Base-by-base conservation (phyloP, 2,797 vertebrate species). In the Cuculus canorus region DNA sequence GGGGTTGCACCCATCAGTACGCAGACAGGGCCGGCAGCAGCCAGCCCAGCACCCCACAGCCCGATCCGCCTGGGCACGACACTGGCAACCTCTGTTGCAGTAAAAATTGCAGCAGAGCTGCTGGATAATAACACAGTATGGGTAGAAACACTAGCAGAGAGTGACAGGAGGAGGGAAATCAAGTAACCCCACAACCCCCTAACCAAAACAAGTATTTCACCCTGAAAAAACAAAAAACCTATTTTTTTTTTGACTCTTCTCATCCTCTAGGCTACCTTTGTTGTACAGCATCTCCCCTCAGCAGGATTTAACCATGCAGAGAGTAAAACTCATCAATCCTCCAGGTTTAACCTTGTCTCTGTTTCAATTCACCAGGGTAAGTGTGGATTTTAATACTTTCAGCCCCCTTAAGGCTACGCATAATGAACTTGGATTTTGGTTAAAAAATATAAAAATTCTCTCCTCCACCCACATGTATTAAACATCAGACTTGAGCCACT, bases 271-370 rank as follows among this genome's bases (percentile, higher is more conserved):
- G 78, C 48, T 48, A 7, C 57, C 16, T 43, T 72, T 76, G 63
- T 47, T 32, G 32, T 4, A 25, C 56, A 76, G 85, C 92, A 57
- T 79, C 96, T 84, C 78, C 78, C 94, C 96, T 77, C 78, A 78
- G 93, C 24, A 60, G 96, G 96, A 87, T 76, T 88, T 71, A 88
- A 81, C 96, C 91, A 72, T 33, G 91, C 94, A 91, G 90, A 97
- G 97, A 95, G 92, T 71, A 92, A 63, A 96, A 95, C 96, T 94
- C 97, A 97, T 96, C 97, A 97, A 94, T 96, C 97, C 97, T 97
- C 78, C 96, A 97, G 96, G 97, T 97, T 97, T 97, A 98, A 97
- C 97, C 97, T 97, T 95, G 96, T 97, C 97, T 96, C 88, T 83
- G 61, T 95, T 91, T 75, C 68, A 84, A 96, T 92, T 92, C 97